Percentiles rank a stretch among this genome's conserved stretches.
Evolutionary conservation across 2,113 vertebrate genomes (phyloP).

Genomic region (Pseudonaja textilis): DNA sequence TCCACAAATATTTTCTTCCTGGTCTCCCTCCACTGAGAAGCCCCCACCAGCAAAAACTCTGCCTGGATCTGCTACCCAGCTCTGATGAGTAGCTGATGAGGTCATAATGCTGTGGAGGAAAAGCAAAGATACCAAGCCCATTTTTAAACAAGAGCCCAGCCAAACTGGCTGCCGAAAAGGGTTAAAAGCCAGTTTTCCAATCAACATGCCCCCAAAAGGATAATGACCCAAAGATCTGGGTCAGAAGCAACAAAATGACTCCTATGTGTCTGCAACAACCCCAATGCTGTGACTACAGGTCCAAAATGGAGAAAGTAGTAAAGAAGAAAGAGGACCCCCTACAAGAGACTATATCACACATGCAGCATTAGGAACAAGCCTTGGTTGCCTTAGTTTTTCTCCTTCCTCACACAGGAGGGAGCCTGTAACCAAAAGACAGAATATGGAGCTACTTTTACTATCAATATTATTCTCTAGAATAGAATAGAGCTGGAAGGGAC

Average conservation of each 20-base stretch:
- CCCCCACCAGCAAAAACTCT: not conserved
- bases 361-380: not conserved
- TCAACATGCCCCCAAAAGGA: not conserved
- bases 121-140: not conserved
- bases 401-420: not conserved
- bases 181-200: not conserved
- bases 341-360: not conserved
- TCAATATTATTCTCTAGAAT: too few relatives aligned
- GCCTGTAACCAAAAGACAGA: too few relatives aligned
- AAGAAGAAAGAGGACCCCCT: not conserved
- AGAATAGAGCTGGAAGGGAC: too few relatives aligned
- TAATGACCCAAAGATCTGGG: not conserved
- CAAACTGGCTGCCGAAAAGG: not conserved
- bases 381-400: not conserved
- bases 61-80: not conserved
- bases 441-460: too few relatives aligned
- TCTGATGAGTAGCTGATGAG: not conserved
- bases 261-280: not conserved
- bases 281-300: not conserved
- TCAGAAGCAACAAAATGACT: not conserved
- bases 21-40: not conserved
- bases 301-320: not conserved
- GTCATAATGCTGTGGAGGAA: not conserved
- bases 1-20: not conserved
- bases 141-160: not conserved